Evolutionary conservation across 1,140 invertebrate genomes (phyloP).

Genomic region (Planococcus citri): DNA sequence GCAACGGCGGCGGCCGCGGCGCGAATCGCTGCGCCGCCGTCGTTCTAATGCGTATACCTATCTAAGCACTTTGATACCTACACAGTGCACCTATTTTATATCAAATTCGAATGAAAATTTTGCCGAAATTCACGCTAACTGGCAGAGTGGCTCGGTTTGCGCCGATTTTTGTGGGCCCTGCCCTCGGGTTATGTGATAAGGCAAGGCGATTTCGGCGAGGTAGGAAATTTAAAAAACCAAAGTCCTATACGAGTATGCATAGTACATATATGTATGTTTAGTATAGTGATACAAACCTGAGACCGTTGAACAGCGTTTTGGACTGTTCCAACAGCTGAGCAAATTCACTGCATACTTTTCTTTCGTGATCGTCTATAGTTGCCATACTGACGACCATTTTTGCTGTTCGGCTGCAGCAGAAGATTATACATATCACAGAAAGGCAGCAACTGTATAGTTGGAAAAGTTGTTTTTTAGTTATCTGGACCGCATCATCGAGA

Average conservation of each 20-base stretch:
- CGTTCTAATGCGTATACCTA: too few relatives aligned
- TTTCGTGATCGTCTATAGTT: constrained; percentile 71
- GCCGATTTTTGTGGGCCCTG: too few relatives aligned
- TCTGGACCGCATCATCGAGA: constrained; percentile 1
- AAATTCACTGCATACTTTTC: constrained; percentile 91
- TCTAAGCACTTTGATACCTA: too few relatives aligned
- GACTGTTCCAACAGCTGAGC: constrained; percentile 94
- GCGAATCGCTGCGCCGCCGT: too few relatives aligned
- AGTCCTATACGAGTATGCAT: too few relatives aligned
- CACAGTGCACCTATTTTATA: too few relatives aligned
- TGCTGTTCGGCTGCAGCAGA: constrained; percentile 21
- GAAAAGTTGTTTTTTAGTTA: background rate
- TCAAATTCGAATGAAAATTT: too few relatives aligned
- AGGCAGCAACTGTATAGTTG: background rate
- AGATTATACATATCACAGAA: constrained; percentile 19
- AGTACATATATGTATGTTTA: background rate
- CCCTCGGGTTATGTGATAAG: too few relatives aligned
- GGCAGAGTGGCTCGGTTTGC: too few relatives aligned
- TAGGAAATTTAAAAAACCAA: too few relatives aligned
- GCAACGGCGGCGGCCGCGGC: background rate
- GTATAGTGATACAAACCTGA: constrained; percentile 51
- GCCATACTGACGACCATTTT: constrained; percentile 44
- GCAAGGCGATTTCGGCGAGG: too few relatives aligned
- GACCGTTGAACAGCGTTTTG: constrained; percentile 91
- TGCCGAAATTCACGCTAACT: too few relatives aligned